These are phyloP conservation scores for Operophtera brumata DNA, from an alignment of 2,888 invertebrate genomes.

Conservation along the genomic window DNA sequence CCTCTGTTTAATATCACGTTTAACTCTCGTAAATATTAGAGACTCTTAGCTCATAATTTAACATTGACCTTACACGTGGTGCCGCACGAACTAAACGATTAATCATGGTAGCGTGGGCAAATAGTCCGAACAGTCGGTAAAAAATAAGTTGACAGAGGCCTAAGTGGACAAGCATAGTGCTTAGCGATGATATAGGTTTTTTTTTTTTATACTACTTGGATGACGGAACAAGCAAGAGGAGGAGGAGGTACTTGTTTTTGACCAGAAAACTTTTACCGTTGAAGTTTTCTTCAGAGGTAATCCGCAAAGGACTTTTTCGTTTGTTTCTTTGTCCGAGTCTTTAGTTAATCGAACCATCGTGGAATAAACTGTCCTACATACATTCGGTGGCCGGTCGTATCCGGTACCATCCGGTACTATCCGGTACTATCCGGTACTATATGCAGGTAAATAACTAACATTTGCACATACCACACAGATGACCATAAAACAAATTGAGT, in stretches of 20 bases:
- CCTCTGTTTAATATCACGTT: too few species aligned
- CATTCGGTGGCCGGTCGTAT: too few species aligned
- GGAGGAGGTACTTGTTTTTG: background rate
- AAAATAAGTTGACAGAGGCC: background rate
- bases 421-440: too few species aligned
- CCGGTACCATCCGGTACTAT: too few species aligned
- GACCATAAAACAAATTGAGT: slow-evolving; percentile 47
- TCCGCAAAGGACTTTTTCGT: too few species aligned
- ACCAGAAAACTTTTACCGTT: background rate
- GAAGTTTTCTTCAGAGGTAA: too few species aligned
- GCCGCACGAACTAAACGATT: slow-evolving; percentile 22
- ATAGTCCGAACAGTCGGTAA: background rate
- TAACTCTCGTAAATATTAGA: too few species aligned
- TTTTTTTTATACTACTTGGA: too few species aligned
- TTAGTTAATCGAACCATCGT: too few species aligned
- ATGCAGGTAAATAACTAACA: background rate
- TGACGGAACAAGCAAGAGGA: too few species aligned
- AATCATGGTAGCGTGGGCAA: slow-evolving; percentile 18
- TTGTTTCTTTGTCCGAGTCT: too few species aligned
- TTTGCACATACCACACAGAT: slow-evolving; percentile 30
- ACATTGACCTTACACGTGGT: slow-evolving; percentile 32
- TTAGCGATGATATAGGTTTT: background rate
- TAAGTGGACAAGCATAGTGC: background rate
- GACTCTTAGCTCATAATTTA: background rate
- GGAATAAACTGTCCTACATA: too few species aligned